Evolutionary conservation across 1,140 invertebrate species (phyloP).

Genomic region (Elymnias hypermnestra): DNA sequence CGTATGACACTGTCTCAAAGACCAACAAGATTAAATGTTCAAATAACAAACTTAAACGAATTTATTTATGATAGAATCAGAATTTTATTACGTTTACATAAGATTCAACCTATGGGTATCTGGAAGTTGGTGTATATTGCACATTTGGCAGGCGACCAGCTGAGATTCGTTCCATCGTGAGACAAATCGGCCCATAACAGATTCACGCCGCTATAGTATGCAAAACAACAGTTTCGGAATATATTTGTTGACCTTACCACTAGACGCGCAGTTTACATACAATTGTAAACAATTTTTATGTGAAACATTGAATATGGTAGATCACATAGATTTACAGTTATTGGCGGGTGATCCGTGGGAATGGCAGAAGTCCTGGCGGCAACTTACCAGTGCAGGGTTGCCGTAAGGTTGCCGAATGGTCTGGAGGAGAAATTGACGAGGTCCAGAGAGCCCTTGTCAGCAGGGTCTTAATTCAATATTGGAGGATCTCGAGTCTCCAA

Average conservation of each 20-base stretch:
- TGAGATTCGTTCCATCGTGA: conserved; percentile 55
- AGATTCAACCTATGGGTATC: conserved; percentile 12
- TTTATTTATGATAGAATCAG: conserved; percentile 9
- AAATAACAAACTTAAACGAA: conserved; percentile 32
- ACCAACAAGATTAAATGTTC: conserved; percentile 57
- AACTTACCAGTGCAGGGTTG: too few relatives aligned
- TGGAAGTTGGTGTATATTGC: conserved; percentile 32
- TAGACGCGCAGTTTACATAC: too few relatives aligned
- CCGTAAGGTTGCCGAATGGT: too few relatives aligned
- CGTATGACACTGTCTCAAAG: conserved; percentile 42
- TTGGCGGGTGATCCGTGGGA: too few relatives aligned
- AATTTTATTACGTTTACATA: conserved; percentile 24
- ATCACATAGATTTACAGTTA: too few relatives aligned
- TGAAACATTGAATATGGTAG: too few relatives aligned
- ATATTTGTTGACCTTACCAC: not conserved
- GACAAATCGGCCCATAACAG: conserved; percentile 72
- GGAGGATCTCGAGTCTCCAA: too few relatives aligned
- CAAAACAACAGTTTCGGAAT: conserved; percentile 17
- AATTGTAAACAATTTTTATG: too few relatives aligned
- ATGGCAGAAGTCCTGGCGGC: too few relatives aligned
- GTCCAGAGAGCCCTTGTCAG: too few relatives aligned
- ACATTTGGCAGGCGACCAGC: conserved; percentile 66
- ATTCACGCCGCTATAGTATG: conserved; percentile 58
- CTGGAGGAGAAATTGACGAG: too few relatives aligned
- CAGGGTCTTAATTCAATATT: too few relatives aligned